Base-by-base conservation (phyloP, 2,797 vertebrate species). In the Cichlasoma orientale region DNA sequence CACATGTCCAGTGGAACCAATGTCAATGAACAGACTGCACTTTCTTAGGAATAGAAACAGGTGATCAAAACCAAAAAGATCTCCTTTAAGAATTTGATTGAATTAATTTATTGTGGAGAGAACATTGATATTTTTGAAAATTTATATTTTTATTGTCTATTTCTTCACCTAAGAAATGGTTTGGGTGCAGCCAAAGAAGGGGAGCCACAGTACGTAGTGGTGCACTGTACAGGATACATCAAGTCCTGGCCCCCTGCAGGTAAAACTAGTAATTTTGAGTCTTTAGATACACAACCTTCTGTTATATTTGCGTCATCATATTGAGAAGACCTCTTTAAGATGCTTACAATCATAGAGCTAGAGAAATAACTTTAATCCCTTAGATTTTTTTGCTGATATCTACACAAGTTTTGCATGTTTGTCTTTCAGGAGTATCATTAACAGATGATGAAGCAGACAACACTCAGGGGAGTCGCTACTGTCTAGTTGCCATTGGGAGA, bases 171-270 rank as follows among this genome's bases (percentile, higher is more conserved):
- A 69, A 99, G 98, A 94, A 98, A 96, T 4, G 97, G 98, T 74
- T 94, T 99, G 77, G 97, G 98, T 25, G 88, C 95, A 4, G 84
- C 95, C 1, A 99, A 99, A 80, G 98, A 99, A 2, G 98, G 98
- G 0, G 98, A 99, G 2, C 95, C 96, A 27, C 97, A 97, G 90
- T 99, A 96, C 10, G 98, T 98, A 1, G 98, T 99, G 41, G 97
- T 99, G 78, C 98, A 99, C 91, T 99, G 98, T 93, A 99, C 98
- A 0, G 98, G 98, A 3, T 99, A 98, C 91, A 98, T 99, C 71
- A 98, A 98, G 81, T 98, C 98, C 56, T 99, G 98, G 98, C 98
- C 98, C 1, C 98, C 97, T 1, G 96, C 97, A 95, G 98, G 98
- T 99, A 93, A 86, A 86, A 61, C 11, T 4, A 13, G 3, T 33